These are phyloP conservation scores for Centrocercus urophasianus DNA, from an alignment of 2,113 vertebrate species.

Conservation along the genomic window DNA sequence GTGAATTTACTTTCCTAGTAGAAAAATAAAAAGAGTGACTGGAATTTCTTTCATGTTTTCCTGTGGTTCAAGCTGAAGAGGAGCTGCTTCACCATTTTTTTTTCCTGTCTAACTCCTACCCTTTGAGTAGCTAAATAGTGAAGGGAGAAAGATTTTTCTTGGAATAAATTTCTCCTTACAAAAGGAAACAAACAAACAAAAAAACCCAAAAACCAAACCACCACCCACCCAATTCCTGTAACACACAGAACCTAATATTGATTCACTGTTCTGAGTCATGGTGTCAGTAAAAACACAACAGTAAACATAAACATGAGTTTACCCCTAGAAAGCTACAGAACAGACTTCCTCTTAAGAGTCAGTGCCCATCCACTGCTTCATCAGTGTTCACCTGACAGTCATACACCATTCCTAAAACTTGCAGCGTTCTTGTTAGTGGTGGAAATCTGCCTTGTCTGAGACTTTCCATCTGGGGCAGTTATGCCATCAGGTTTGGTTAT, in stretches of 20 bases:
- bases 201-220: too few species aligned
- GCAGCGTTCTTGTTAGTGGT: not conserved
- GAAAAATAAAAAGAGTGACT: not conserved
- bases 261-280: not conserved
- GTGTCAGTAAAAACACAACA: not conserved
- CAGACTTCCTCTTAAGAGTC: not conserved
- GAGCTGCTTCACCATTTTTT: not conserved
- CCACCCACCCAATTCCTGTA: not conserved
- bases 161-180: not conserved
- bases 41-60: constrained; percentile 24
- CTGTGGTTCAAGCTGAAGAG: constrained; percentile 61
- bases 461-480: not conserved
- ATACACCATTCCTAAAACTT: not conserved
- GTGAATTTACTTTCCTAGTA: not conserved
- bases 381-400: not conserved
- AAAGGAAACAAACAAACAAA: not conserved
- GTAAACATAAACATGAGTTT: not conserved
- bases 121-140: not conserved
- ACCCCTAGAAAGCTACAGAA: not conserved
- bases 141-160: not conserved
- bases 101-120: not conserved
- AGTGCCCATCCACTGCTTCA: not conserved
- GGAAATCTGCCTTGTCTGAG: not conserved
- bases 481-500: not conserved
- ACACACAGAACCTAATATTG: not conserved